Percentiles rank a stretch among this genome's conserved stretches.
Conservation (phyloP, 2,888 invertebrate species). For the Gymnocheta viridis region DNA sequence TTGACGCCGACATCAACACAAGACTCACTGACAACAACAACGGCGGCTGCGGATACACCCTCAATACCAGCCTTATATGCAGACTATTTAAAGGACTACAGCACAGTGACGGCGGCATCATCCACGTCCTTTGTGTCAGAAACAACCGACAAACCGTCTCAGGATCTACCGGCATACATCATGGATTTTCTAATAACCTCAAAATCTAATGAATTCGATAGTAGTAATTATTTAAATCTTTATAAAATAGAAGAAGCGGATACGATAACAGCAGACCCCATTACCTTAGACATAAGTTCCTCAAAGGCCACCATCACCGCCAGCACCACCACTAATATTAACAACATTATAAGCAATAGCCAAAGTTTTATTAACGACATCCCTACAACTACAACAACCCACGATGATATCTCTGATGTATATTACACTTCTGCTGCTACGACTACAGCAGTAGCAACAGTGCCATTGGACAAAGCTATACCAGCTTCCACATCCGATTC, state of each 20-base stretch:
- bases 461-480: neutral
- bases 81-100: conserved; percentile 74
- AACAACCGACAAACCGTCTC: neutral
- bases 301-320: neutral
- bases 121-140: conserved; percentile 3
- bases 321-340: neutral
- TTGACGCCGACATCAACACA: neutral
- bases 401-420: neutral
- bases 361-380: neutral
- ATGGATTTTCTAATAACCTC: conserved; percentile 64
- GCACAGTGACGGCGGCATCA: conserved; percentile 72
- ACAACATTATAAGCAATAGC: conserved; percentile 16
- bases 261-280: neutral
- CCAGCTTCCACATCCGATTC: neutral
- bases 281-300: neutral
- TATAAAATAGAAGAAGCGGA: conserved; percentile 34
- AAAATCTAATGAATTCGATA: neutral
- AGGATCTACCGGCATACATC: conserved; percentile 66
- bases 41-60: conserved; percentile 26
- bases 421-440: neutral
- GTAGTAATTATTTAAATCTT: conserved; percentile 29
- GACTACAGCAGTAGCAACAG: neutral
- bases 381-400: neutral
- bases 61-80: conserved; percentile 71
- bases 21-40: conserved; percentile 10